Base-by-base conservation (phyloP, 2,888 invertebrate genomes). In the Phalera bucephala region DNA sequence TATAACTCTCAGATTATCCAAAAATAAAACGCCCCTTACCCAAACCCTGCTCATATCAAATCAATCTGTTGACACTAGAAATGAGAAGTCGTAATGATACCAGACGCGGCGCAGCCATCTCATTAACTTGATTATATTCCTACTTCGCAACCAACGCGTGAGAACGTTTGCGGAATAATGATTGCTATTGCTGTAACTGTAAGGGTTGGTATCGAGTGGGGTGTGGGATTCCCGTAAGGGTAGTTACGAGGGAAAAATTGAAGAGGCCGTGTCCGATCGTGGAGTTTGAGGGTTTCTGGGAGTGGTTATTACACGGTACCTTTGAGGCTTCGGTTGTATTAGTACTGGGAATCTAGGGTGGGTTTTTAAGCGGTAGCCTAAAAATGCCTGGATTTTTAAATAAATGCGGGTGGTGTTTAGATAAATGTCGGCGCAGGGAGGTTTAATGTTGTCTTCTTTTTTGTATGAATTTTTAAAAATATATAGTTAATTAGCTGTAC, bases 111-210 rank as follows among this genome's bases (percentile, higher is more conserved):
- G 31, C 46, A 52, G 52, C 57, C 55, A 69, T 73, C 73, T 75
- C 77, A 78, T 78, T 76, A 69, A 68, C 69, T 70, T 64, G 64
- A 76, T 78, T 77, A 74, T 72, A 58, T 71, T 64, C 59, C 62
- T 70, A 65, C 58, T 62, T 55, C 50, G 44, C 46, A 49, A 37
- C 34, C 39, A 35, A 55, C 52, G 47, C 42, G 32, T 30, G 13
- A 0, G 5, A 6, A 23, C 0, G 8, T 6, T 8, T 23, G 7
- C 1, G 2, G 17, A 19, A 29, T 17, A 29, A 29, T 17, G 17
- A 29, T 8, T 19, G 2, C 19, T 29, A 10, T 17, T 29, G 10
- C 29, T 0, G 6, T 2, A n/a, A 9, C 0, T 3, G 3, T 29
- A 29, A 29, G 6, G 11, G 14, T 26, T 10, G 11, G 15, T 15